Conservation (phyloP, 2,797 vertebrate genomes). For the Pyrocephalus nanus region DNA sequence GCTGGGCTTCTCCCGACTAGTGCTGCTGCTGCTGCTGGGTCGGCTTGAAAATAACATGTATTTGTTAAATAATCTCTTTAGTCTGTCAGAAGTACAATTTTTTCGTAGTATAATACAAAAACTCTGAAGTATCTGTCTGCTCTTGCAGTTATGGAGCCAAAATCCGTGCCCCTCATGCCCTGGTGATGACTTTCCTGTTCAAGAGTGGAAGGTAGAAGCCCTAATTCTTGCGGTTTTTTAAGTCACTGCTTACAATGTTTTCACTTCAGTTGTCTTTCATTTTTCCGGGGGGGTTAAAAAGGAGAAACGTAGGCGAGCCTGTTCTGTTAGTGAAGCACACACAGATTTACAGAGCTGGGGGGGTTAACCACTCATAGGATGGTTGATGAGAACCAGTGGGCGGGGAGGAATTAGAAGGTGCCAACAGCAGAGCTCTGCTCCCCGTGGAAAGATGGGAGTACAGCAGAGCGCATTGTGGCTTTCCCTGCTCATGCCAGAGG, state of each 20-base stretch:
- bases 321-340: accelerated
- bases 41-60: accelerated
- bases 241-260: accelerated
- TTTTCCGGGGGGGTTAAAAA: not conserved
- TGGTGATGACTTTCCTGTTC: conserved; percentile 98
- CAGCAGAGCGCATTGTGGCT: accelerated
- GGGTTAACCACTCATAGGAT: accelerated
- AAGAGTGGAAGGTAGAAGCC: conserved; percentile 88
- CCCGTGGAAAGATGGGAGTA: accelerated
- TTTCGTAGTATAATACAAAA: accelerated
- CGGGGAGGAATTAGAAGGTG: not conserved
- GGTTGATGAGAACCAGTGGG: not conserved
- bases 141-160: conserved; percentile 91
- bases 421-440: not conserved
- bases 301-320: not conserved
- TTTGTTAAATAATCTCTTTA: too few species aligned
- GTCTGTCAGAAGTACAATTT: accelerated
- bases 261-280: accelerated
- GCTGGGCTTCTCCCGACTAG: accelerated
- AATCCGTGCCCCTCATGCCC: conserved; percentile 92
- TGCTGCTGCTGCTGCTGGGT: not conserved
- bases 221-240: not conserved
- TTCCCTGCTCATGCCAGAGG: not conserved
- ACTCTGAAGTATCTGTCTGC: accelerated
- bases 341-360: accelerated